A percentile compares a stretch with the other conserved stretches of the same genome.
Evolutionary conservation across 2,113 vertebrate species (phyloP).

Genomic region (Phalacrocorax pelagicus): DNA sequence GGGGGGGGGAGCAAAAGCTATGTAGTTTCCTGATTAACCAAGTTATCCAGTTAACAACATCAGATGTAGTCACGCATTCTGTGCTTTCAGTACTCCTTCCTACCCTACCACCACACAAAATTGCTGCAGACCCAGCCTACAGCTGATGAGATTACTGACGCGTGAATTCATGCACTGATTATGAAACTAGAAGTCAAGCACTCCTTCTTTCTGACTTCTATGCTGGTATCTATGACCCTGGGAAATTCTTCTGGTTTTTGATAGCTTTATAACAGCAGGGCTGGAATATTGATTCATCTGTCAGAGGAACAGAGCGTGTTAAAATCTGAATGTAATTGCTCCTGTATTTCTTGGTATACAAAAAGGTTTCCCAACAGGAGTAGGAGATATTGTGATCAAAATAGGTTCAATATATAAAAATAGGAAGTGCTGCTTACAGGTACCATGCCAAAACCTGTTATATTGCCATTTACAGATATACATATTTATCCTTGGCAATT

Average conservation of each 20-base stretch:
- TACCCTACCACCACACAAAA: neutral
- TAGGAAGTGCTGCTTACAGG: neutral
- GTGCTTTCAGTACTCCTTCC: neutral
- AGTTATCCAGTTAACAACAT: neutral
- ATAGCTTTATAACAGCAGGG: neutral
- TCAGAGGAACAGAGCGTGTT: neutral
- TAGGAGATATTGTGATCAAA: neutral
- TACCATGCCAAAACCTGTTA: neutral
- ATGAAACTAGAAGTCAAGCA: neutral
- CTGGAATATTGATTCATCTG: neutral
- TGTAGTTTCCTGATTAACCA: neutral
- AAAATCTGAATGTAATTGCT: neutral
- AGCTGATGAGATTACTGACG: neutral
- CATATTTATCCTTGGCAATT: neutral
- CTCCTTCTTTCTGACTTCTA: neutral
- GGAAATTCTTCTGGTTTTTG: neutral
- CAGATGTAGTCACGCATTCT: neutral
- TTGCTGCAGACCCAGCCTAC: neutral
- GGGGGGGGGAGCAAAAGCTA: neutral
- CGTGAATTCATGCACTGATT: neutral
- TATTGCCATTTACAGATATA: neutral
- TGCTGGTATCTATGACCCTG: neutral
- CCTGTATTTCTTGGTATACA: neutral
- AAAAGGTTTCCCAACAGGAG: neutral
- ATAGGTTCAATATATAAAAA: neutral